A percentile compares a stretch with the other conserved stretches of the same genome.
Evolutionary conservation across 2,888 invertebrate species (phyloP).

Genomic region (Shargacucullia verbasci): DNA sequence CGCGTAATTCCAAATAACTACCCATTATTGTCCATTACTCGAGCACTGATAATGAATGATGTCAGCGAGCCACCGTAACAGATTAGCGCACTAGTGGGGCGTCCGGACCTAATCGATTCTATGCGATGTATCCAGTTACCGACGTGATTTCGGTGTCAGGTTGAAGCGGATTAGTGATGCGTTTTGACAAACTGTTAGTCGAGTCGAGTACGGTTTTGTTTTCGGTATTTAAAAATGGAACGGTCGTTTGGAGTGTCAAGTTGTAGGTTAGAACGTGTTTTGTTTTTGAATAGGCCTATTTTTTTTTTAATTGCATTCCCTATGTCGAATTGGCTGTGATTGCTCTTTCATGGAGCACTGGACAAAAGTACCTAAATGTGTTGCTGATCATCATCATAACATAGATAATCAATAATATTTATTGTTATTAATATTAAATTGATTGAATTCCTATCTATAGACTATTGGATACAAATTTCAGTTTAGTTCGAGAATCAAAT

Average conservation of each 20-base stretch:
- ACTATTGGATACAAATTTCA: too few relatives aligned
- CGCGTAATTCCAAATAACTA: constrained; percentile 47
- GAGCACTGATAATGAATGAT: constrained; percentile 59
- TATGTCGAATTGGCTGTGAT: too few relatives aligned
- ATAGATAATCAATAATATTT: too few relatives aligned
- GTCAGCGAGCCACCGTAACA: constrained; percentile 55
- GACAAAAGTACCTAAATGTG: too few relatives aligned
- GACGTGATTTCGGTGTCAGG: constrained; percentile 61
- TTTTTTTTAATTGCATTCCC: too few relatives aligned
- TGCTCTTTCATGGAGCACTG: too few relatives aligned
- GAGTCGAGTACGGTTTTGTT: constrained; percentile 16
- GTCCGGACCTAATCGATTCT: constrained; percentile 66
- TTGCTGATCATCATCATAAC: too few relatives aligned
- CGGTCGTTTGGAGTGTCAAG: neutral
- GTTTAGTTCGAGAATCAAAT: too few relatives aligned
- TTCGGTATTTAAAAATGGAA: constrained; percentile 24
- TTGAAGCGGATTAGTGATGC: constrained; percentile 44
- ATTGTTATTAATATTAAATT: too few relatives aligned
- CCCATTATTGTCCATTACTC: constrained; percentile 46
- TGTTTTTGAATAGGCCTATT: too few relatives aligned
- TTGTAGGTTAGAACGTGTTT: too few relatives aligned
- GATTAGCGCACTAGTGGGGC: constrained; percentile 62
- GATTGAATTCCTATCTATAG: too few relatives aligned
- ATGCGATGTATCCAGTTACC: constrained; percentile 59
- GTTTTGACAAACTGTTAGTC: constrained; percentile 44